A percentile compares a stretch with the other conserved stretches of the same genome.
Conservation (phyloP, 2,113 vertebrate genomes). For the Delphinapterus leucas region DNA sequence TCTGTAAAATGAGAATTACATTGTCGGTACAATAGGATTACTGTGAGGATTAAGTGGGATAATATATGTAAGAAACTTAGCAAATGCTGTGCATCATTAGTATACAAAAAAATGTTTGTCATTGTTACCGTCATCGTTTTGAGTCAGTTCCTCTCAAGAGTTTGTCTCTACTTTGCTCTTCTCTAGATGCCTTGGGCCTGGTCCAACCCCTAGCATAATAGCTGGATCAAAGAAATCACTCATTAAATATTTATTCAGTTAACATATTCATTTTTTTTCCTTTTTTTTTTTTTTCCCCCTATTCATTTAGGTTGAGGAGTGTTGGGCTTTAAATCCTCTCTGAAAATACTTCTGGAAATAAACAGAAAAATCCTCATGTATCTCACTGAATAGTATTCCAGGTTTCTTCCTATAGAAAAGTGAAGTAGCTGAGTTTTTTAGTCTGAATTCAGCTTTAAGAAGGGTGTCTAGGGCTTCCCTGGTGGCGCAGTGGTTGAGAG, state of each 20-base stretch:
- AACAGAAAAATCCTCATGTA: neutral
- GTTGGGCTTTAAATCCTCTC: neutral
- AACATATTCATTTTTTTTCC: neutral
- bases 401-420: neutral
- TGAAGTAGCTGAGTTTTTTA: neutral
- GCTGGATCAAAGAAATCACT: neutral
- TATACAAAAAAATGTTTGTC: neutral
- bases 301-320: neutral
- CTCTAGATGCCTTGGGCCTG: neutral
- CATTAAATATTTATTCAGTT: constrained; percentile 8
- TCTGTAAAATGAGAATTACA: neutral
- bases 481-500: too few relatives aligned
- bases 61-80: neutral
- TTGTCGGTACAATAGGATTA: neutral
- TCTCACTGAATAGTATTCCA: neutral
- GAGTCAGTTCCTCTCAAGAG: neutral
- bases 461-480: neutral
- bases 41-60: neutral
- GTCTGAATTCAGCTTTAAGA: neutral
- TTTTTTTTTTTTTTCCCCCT: fast-evolving
- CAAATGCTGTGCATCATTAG: neutral
- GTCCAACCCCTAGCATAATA: neutral
- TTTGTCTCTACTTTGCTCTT: neutral
- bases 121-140: neutral
- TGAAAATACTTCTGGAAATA: constrained; percentile 17